phyloP scores from a whole-genome alignment of 2,113 vertebrate genomes.

The Oenanthe melanoleuca region DNA sequence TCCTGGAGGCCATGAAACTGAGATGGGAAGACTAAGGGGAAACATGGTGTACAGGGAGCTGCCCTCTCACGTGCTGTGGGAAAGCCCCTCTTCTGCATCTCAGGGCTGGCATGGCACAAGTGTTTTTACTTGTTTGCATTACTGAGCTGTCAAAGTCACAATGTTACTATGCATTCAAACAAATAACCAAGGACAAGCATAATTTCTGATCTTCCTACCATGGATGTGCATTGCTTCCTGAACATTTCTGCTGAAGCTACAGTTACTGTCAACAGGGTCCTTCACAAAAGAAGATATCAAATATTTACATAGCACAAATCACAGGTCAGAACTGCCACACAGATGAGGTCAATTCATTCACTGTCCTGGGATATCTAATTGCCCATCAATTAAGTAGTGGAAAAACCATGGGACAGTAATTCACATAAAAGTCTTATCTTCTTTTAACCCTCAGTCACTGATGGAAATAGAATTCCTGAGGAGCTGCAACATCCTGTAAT shows the following conservation, averaged over 20 bases:
- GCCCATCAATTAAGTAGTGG: background rate
- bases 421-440: background rate
- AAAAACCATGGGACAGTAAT: background rate
- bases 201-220: background rate
- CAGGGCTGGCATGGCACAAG: background rate
- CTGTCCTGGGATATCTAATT: background rate
- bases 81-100: background rate
- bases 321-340: background rate
- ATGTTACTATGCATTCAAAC: background rate
- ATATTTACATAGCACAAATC: background rate
- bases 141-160: background rate
- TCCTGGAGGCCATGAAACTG: conserved; percentile 33
- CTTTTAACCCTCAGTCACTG: background rate
- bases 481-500: background rate
- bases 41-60: background rate
- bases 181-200: background rate
- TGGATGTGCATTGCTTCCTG: background rate
- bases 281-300: background rate
- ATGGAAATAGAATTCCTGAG: background rate
- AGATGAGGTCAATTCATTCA: background rate
- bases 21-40: background rate
- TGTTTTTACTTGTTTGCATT: background rate
- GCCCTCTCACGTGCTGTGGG: background rate
- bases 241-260: background rate
- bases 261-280: background rate